phyloP scores from a whole-genome alignment of 1,140 invertebrate species.

The Ganaspis sp. region DNA sequence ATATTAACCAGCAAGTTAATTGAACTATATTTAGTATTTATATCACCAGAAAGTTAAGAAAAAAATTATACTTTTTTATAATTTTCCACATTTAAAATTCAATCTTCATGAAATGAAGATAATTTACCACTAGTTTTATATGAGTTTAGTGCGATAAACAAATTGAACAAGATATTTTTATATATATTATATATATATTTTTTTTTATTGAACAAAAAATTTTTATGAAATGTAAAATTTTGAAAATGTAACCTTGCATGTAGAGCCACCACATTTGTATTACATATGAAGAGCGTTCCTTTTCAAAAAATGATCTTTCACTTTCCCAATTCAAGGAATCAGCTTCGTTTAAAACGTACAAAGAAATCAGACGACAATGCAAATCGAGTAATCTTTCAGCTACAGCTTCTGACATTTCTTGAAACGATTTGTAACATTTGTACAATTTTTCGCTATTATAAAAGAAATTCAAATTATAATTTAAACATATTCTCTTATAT shows the following conservation, averaged over 20 bases:
- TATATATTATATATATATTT: no score
- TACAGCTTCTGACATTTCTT: conserved; percentile 87
- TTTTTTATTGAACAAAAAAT: not conserved
- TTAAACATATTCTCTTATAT: no score
- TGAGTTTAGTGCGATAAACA: no score
- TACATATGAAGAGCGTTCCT: conserved; percentile 84
- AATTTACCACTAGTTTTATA: no score
- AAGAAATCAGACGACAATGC: conserved; percentile 83
- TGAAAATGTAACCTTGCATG: conserved; percentile 81
- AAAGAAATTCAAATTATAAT: no score
- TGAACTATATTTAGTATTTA: no score
- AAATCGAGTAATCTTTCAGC: conserved; percentile 87
- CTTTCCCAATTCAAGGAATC: conserved; percentile 84
- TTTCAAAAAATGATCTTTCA: conserved; percentile 80
- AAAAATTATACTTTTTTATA: no score
- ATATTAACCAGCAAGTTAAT: no score
- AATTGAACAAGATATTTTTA: no score
- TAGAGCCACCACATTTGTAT: conserved; percentile 92
- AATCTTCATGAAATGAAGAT: no score
- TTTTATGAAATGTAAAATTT: not conserved
- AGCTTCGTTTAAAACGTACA: conserved; percentile 87
- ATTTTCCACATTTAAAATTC: no score
- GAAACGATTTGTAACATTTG: conserved; percentile 83
- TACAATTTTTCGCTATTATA: conserved; percentile 57
- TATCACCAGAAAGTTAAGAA: no score